A percentile compares a stretch with the other conserved stretches of the same genome.
phyloP scores from a whole-genome alignment of 2,113 vertebrate species.

The Budorcas taxicolor region DNA sequence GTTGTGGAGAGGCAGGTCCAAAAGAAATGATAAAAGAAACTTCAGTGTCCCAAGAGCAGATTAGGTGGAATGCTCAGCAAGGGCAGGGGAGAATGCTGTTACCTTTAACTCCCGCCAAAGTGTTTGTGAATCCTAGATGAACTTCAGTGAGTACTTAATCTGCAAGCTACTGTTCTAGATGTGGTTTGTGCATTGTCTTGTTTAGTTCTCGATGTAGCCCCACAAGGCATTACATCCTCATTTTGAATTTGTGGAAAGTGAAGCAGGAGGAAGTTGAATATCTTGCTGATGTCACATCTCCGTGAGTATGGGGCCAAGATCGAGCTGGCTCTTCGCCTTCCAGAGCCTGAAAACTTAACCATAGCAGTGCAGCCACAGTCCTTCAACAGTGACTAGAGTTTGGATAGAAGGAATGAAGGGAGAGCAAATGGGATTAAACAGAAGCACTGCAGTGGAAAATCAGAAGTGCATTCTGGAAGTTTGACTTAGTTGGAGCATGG shows the following conservation, averaged over 20 bases:
- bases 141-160: not conserved
- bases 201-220: not conserved
- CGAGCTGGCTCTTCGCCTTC: not conserved
- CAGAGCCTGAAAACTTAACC: not conserved
- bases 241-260: not conserved
- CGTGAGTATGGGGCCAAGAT: not conserved
- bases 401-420: not conserved
- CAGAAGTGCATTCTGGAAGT: not conserved
- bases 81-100: not conserved
- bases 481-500: not conserved
- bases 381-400: not conserved
- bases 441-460: not conserved
- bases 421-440: not conserved
- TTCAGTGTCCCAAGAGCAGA: not conserved
- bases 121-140: not conserved
- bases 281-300: not conserved
- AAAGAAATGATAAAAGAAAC: not conserved
- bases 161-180: not conserved
- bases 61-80: not conserved
- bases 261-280: not conserved
- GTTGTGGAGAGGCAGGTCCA: not conserved
- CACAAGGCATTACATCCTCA: not conserved
- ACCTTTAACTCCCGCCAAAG: not conserved
- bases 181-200: not conserved
- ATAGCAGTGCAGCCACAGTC: fast-evolving